Evolutionary conservation across 2,797 vertebrate species (phyloP), one percentile per base, ranked within the genome.

Genomic region (Pangasius macronema): DNA sequence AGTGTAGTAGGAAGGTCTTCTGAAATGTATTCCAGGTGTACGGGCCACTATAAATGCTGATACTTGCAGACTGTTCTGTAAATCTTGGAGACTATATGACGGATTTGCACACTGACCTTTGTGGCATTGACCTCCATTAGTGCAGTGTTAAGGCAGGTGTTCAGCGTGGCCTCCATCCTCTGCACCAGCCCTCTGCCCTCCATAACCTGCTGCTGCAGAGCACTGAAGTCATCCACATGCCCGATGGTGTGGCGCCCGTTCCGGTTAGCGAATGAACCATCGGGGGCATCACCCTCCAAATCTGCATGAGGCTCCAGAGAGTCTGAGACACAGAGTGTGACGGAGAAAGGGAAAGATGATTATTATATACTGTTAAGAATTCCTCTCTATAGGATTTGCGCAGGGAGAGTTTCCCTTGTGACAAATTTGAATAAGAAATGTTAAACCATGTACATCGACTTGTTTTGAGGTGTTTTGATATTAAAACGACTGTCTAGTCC

Each of bases 171-270:
- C 79, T 96, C 95, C 93, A 99, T 96, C 89, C 95, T 96, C 6
- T 93, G 91, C 84, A 97, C 92, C 55, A 98, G 93, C 2, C 92
- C 93, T 86, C 95, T 95, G 22, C 97, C 97, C 88, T 99, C 96
- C 20, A 95, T 82, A 1, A 99, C 91, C 90, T 97, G 97, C 94
- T 97, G 97, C 91, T 96, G 96, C 42, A 99, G 95, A 36, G 96
- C 95, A 5, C 81, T 94, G 85, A 97, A 99, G 79, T 98, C 97
- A 24, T 97, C 97, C 81, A 97, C 88, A 1, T 96, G 94, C 20
- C 97, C 96, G 0, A 98, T 89, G 1, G 96, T 91, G 0, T 98
- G 98, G 87, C 95, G 93, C n/a, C 97, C 96, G 0, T 96, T 95
- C 11, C 95, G 95, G 90, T 94, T 96, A 1, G 95, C 94, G 83